Evolutionary conservation across 2,888 invertebrate species (phyloP).

Genomic region (Sesia bembeciformis): DNA sequence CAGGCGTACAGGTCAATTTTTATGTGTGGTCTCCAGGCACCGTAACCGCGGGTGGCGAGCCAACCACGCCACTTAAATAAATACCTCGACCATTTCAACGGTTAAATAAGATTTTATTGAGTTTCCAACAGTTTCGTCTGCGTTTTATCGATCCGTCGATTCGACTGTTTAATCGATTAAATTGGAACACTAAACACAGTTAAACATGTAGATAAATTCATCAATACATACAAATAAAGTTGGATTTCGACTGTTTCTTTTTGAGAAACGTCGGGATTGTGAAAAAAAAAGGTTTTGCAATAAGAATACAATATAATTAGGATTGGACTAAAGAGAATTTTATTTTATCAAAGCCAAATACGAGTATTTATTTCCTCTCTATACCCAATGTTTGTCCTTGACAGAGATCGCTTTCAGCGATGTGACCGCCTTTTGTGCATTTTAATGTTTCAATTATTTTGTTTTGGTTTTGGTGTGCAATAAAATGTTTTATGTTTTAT

Average conservation of each 20-base stretch:
- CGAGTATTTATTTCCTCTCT: no score
- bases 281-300: no score
- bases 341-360: no score
- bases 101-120: conserved; percentile 53
- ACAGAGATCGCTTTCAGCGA: no score
- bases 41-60: conserved; percentile 31
- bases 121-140: conserved; percentile 46
- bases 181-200: conserved; percentile 42
- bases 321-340: no score
- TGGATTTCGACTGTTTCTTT: not conserved
- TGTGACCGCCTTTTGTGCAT: no score
- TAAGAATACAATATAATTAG: no score
- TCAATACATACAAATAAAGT: conserved; percentile 25
- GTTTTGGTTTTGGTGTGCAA: no score
- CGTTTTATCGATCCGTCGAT: conserved; percentile 43
- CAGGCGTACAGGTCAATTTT: no score
- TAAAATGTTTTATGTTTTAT: no score
- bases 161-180: conserved; percentile 39
- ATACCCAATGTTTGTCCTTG: no score
- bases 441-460: no score
- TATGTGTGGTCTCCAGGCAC: conserved; percentile 49
- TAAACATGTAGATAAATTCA: conserved; percentile 50
- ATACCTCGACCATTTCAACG: conserved; percentile 43
- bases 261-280: not conserved
- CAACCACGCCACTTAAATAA: conserved; percentile 62